Base-by-base conservation (phyloP, 2,797 vertebrate species). In the Sebastes glaucus region DNA sequence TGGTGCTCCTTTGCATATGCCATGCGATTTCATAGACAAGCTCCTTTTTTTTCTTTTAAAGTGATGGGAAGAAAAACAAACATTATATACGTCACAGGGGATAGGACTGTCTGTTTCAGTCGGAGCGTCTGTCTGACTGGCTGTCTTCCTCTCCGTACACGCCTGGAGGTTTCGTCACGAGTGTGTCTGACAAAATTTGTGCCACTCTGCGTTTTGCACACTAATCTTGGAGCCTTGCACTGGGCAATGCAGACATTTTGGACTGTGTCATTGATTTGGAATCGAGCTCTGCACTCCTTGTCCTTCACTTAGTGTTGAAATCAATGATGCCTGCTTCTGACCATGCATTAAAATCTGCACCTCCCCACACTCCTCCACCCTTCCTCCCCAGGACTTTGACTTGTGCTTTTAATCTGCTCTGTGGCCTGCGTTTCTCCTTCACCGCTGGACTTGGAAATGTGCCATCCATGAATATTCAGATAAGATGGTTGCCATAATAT, bases 231-330 rank as follows among this genome's bases (percentile, higher is more conserved):
- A 92, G 82, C 80, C 80, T 81, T 88, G 84, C 91, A 68, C 89
- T 90, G 74, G 80, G 77, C 85, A 73, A 80, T 85, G 83, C 88
- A 92, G 91, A 94, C 90, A 92, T 95, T 95, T 94, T 89, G 93
- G 90, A 94, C 92, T 92, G 90, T 95, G 92, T 91, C 92, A 94
- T 95, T 93, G 93, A 96, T 95, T 95, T 92, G 86, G 89, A 94
- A 95, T 95, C 88, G 77, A 93, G 93, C 89, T 94, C 87, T 84
- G 81, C 86, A 89, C 91, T 92, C 86, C 94, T 95, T 91, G 94
- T 95, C 93, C 93, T 94, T 94, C 90, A 91, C 92, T 95, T 94
- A 93, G 93, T 93, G 93, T 91, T 93, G 80, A 94, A 95, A 95
- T 96, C 93, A 90, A 95, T 95, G 93, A 92, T 92, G 87, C 84